Evolutionary conservation across 2,888 invertebrate genomes (phyloP), one percentile per base, ranked within the genome.

Genomic region (Drosophila nr. fundita): DNA sequence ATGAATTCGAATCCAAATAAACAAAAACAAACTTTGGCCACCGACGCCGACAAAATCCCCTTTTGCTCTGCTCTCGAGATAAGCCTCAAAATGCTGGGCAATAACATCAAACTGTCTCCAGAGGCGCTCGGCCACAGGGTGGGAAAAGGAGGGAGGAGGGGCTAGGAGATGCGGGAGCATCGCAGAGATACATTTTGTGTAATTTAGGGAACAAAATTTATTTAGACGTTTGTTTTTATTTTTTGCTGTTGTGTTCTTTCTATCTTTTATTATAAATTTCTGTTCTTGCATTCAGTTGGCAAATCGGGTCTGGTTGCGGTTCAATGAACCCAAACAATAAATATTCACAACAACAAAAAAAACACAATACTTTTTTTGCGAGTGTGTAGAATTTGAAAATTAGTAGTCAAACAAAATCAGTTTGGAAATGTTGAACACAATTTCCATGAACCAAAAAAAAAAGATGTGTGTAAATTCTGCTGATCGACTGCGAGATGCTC

Each of bases 1-100:
- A 89, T 86, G 81, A 90, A 89, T 87, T 90, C 77, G 79, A 87
- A 75, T 61, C 74, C 73, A 87, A 90, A 87, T 89, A 83, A 90
- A 90, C 79, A 72, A 78, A 81, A 72, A 55, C 24, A 73, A 86
- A 83, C 67, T 80, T 70, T 42, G 38, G 64, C 49, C 48, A 24
- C 32, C 21, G n/a, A 40, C 34, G 42, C 8, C 32, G n/a, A 10
- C 34, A 10, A 8, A 11, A 11, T 30, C 40, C 55, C 59, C 34
- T 21, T 60, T n/a, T 40, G 42, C 55, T 34, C 30, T 34, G 15
- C 32, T 30, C 55, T 59, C 45, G 48, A 72, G 77, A 83, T 85
- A 69, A 83, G 68, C 68, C 67, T 34, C 52, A 72, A 78, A 82
- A 73, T 68, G 58, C 54, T 59, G 65, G 65, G 63, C 73, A 73